Evolutionary conservation across 2,797 vertebrate species (phyloP).

Genomic region (Spheniscus humboldti): DNA sequence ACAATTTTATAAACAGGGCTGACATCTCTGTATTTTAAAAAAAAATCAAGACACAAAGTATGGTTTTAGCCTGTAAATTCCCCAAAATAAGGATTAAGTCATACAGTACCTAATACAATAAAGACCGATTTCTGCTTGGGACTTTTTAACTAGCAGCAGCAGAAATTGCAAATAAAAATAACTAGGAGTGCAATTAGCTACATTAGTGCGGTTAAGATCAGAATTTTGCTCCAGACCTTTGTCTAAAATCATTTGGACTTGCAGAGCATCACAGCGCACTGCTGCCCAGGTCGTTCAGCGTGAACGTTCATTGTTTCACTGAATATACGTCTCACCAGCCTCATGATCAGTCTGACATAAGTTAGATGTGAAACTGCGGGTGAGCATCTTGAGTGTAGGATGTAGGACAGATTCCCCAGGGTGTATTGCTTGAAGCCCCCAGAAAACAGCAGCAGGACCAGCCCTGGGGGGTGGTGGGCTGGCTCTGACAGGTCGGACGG

Average conservation of each 20-base stretch:
- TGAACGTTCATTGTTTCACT: accelerated
- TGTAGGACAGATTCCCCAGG: not conserved
- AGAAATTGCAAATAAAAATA: not conserved
- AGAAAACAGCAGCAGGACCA: no score
- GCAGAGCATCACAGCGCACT: accelerated
- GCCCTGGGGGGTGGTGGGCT: not conserved
- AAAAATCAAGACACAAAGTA: not conserved
- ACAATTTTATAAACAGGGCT: not conserved
- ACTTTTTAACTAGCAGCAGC: not conserved
- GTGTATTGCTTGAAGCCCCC: not conserved
- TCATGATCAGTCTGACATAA: accelerated
- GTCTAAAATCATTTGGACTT: not conserved
- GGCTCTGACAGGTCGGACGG: not conserved
- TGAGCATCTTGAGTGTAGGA: accelerated
- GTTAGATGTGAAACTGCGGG: no score
- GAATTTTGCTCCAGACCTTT: not conserved
- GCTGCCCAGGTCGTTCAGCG: not conserved
- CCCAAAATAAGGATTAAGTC: not conserved
- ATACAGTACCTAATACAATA: not conserved
- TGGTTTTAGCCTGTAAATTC: not conserved
- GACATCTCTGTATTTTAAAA: not conserved
- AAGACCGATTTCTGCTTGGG: not conserved
- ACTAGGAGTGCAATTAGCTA: not conserved
- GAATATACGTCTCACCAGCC: not conserved
- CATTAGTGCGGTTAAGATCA: not conserved